phyloP scores from a whole-genome alignment of 1,140 invertebrate species.

The Bombus ignitus region DNA sequence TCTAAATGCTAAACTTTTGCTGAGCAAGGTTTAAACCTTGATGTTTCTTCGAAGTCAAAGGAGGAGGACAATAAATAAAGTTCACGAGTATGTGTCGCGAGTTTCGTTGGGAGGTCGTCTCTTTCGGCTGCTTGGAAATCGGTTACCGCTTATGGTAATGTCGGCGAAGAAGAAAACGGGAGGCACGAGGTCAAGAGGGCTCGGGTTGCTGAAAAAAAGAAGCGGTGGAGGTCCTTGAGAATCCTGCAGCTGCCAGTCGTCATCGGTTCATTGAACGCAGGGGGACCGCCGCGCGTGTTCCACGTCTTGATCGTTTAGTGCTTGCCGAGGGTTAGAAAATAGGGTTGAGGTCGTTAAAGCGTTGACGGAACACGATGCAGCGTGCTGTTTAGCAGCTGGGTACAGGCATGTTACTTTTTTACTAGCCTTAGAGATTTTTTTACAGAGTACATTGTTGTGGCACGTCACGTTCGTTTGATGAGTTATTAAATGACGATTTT shows the following conservation, averaged over 20 bases:
- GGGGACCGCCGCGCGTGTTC: constrained; percentile 51
- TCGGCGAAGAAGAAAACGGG: constrained; percentile 34
- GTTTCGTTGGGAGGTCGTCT: constrained; percentile 9
- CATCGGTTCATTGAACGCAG: constrained; percentile 52
- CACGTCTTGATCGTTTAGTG: not conserved
- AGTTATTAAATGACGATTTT: not conserved
- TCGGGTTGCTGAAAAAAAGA: constrained; percentile 17
- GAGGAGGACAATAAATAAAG: not conserved
- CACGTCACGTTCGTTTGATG: not conserved
- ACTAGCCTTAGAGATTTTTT: not conserved
- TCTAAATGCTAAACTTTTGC: too few species aligned
- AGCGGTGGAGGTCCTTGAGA: constrained; percentile 60
- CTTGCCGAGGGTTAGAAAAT: constrained; percentile 42
- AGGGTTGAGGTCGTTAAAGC: constrained; percentile 58
- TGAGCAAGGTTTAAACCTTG: too few species aligned
- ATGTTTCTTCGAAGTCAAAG: not conserved
- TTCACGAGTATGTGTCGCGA: constrained; percentile 30
- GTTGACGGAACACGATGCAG: constrained; percentile 36
- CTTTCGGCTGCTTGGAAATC: constrained; percentile 35
- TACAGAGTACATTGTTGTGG: not conserved
- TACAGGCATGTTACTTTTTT: not conserved
- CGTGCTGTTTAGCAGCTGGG: constrained; percentile 43
- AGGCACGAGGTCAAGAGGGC: constrained; percentile 60
- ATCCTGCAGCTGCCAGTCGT: constrained; percentile 67
- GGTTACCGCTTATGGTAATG: constrained; percentile 31